These are phyloP conservation scores for Phoxinus dragarum DNA, from an alignment of 2,797 vertebrate genomes.

Conservation along the genomic window DNA sequence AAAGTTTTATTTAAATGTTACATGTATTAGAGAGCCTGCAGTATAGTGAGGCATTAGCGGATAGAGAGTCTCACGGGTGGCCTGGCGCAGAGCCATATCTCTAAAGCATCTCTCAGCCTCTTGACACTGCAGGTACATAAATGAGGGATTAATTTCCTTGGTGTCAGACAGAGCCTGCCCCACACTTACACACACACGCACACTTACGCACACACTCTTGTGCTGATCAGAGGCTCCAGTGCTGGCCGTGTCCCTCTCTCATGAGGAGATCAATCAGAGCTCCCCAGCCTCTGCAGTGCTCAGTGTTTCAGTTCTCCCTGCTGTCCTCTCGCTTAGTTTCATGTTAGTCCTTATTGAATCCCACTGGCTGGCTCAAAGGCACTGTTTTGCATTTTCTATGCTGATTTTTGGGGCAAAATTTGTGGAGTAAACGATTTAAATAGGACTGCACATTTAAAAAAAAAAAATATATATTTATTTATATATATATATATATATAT, in stretches of 20 bases:
- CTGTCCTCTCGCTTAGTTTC: neutral
- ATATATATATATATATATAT: too few relatives aligned
- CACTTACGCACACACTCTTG: slow-evolving; percentile 16
- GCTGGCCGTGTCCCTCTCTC: slow-evolving; percentile 44
- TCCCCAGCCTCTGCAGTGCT: slow-evolving; percentile 8
- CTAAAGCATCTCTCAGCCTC: slow-evolving; percentile 53
- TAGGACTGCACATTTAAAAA: too few relatives aligned
- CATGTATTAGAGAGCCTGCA: neutral
- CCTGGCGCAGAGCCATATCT: slow-evolving; percentile 43
- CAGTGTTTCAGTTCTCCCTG: slow-evolving; percentile 1
- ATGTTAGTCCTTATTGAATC: neutral
- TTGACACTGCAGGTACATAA: slow-evolving; percentile 56
- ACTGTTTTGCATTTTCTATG: slow-evolving; percentile 4
- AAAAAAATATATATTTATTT: too few relatives aligned
- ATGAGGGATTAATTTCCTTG: slow-evolving; percentile 58
- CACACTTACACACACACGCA: slow-evolving; percentile 35
- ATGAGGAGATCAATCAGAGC: slow-evolving; percentile 53
- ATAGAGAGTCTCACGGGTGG: neutral
- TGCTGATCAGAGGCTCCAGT: slow-evolving; percentile 35
- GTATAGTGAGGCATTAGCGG: neutral
- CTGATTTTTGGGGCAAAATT: neutral
- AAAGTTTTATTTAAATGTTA: slow-evolving; percentile 7
- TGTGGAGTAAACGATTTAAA: too few relatives aligned
- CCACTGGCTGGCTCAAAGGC: neutral
- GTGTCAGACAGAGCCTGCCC: slow-evolving; percentile 47